These are phyloP conservation scores for Phalacrocorax aristotelis DNA, from an alignment of 2,113 vertebrate species.

Conservation along the genomic window DNA sequence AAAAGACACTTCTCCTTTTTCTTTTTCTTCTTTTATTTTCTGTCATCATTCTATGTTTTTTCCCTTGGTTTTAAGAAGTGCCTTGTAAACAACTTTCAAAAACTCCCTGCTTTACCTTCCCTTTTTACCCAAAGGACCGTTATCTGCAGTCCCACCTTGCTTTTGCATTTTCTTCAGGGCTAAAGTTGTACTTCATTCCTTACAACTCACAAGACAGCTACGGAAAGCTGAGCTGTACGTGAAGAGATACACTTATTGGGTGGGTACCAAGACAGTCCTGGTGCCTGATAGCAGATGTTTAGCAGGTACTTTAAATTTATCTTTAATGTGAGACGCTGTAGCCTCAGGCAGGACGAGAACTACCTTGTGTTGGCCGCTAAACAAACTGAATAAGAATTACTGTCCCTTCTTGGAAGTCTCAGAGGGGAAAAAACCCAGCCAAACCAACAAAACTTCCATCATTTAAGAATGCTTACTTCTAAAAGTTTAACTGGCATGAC, in stretches of 20 bases:
- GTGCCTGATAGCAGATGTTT: not conserved
- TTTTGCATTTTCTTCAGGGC: not conserved
- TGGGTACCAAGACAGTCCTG: not conserved
- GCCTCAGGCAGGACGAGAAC: not conserved
- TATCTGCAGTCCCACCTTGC: conserved; percentile 47
- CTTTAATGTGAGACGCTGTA: not conserved
- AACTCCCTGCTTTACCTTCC: not conserved
- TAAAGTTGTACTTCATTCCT: not conserved
- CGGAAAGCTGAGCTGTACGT: not conserved
- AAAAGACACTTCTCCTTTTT: not conserved
- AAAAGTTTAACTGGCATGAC: not conserved
- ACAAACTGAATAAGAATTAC: not conserved
- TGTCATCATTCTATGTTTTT: not conserved
- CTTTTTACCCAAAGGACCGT: not conserved
- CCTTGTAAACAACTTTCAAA: not conserved
- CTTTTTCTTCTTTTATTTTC: not conserved
- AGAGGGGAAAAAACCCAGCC: not conserved
- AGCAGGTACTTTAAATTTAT: conserved; percentile 1
- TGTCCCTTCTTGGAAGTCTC: not conserved
- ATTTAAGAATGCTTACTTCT: not conserved
- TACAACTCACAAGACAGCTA: not conserved
- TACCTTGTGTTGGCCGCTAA: not conserved
- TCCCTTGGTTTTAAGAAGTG: not conserved
- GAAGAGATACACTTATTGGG: not conserved
- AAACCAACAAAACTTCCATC: not conserved